Evolutionary conservation across 2,888 invertebrate species (phyloP).

Genomic region (Graphium colonna): DNA sequence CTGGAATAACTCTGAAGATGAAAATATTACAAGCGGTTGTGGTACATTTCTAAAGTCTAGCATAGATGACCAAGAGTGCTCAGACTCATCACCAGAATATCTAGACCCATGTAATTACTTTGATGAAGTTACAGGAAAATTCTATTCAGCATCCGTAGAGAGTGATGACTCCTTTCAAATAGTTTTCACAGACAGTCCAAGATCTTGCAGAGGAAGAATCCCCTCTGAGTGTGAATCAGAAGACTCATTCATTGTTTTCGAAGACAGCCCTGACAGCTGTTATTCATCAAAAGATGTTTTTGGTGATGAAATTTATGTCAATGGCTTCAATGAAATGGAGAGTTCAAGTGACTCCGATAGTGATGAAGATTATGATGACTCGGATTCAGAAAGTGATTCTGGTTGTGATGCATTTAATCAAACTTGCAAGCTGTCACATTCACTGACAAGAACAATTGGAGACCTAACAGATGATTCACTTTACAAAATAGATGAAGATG

Average conservation of each 20-base stretch:
- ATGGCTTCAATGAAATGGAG: slow-evolving; percentile 23
- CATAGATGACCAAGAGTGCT: not conserved
- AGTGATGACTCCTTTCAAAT: slow-evolving; percentile 73
- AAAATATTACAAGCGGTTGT: too few relatives aligned
- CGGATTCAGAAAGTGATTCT: slow-evolving; percentile 38
- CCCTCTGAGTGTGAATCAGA: slow-evolving; percentile 79
- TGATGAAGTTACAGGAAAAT: slow-evolving; percentile 62
- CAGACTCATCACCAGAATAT: slow-evolving; percentile 28
- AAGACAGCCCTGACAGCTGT: slow-evolving; percentile 62
- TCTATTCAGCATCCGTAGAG: slow-evolving; percentile 49
- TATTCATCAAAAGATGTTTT: slow-evolving; percentile 66
- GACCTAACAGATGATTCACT: slow-evolving; percentile 64
- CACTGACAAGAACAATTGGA: slow-evolving; percentile 55
- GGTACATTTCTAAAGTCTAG: too few relatives aligned
- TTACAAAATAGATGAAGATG: slow-evolving; percentile 50
- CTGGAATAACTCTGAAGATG: not conserved
- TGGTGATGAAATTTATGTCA: slow-evolving; percentile 38
- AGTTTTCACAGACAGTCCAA: slow-evolving; percentile 57
- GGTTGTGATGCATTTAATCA: slow-evolving; percentile 41
- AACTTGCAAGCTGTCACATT: slow-evolving; percentile 38
- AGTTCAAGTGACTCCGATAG: slow-evolving; percentile 31
- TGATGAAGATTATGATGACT: slow-evolving; percentile 30
- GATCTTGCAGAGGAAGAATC: slow-evolving; percentile 35
- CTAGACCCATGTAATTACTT: slow-evolving; percentile 36
- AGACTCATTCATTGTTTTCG: slow-evolving; percentile 79